Evolutionary conservation across 2,113 vertebrate genomes (phyloP).

Genomic region (Stigmatopora argus): DNA sequence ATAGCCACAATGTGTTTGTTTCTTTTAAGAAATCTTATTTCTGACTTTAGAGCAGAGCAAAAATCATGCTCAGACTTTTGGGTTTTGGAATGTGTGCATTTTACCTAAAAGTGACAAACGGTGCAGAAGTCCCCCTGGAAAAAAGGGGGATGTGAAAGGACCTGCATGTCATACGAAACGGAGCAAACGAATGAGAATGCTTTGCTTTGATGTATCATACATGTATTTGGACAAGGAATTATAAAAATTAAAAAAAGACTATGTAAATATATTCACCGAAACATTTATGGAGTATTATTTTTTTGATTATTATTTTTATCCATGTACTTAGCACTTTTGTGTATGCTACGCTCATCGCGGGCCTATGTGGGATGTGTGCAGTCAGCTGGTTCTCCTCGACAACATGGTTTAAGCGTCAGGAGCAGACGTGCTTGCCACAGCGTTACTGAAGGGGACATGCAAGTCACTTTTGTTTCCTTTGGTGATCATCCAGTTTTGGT

Average conservation of each 20-base stretch:
- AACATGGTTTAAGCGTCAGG: conserved; percentile 37
- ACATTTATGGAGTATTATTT: conserved; percentile 60
- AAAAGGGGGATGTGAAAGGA: conserved; percentile 45
- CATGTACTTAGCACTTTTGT: conserved; percentile 66
- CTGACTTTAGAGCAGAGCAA: conserved; percentile 40
- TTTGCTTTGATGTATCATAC: conserved; percentile 74
- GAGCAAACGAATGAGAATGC: conserved; percentile 67
- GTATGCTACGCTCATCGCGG: conserved; percentile 52
- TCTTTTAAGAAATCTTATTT: conserved; percentile 56
- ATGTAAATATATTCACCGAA: conserved; percentile 69
- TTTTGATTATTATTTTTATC: conserved; percentile 36
- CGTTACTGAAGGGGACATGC: conserved; percentile 51
- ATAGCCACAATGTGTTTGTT: conserved; percentile 57
- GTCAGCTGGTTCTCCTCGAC: conserved; percentile 49
- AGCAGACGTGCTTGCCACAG: conserved; percentile 33
- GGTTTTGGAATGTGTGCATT: conserved; percentile 53
- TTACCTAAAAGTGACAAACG: conserved; percentile 19
- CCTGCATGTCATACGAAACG: conserved; percentile 65
- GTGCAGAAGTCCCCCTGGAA: conserved; percentile 35
- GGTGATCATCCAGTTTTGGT: conserved; percentile 17
- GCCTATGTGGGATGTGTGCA: conserved; percentile 45
- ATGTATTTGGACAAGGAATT: conserved; percentile 55
- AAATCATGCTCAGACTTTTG: conserved; percentile 38
- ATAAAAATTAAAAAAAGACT: conserved; percentile 50
- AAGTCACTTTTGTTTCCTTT: conserved; percentile 50